These are phyloP conservation scores for Falco rusticolus DNA, from an alignment of 2,797 vertebrate species.

Conservation along the genomic window DNA sequence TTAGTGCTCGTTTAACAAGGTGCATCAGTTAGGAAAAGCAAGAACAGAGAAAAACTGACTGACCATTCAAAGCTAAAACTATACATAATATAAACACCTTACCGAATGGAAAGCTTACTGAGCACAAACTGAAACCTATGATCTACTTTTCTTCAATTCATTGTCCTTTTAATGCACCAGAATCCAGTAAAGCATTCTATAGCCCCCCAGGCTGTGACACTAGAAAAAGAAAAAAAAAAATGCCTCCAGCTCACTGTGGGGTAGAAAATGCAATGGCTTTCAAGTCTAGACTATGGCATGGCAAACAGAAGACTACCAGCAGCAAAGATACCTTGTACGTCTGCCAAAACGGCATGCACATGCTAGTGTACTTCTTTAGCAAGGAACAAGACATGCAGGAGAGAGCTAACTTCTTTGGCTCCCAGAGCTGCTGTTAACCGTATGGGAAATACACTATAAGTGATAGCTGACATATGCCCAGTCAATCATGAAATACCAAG, in stretches of 20 bases:
- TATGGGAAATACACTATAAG: background rate
- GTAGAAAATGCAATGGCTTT: background rate
- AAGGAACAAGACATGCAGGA: background rate
- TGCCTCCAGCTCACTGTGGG: background rate
- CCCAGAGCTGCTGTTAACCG: background rate
- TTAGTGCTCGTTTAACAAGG: background rate
- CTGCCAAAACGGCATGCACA: background rate
- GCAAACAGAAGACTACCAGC: background rate
- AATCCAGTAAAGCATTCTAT: background rate
- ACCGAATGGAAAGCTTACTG: background rate
- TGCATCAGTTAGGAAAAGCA: background rate
- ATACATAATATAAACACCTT: background rate
- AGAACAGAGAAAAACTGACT: background rate
- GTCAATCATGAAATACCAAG: background rate
- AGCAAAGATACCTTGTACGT: fast-evolving
- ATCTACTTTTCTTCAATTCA: background rate
- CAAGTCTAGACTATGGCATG: fast-evolving
- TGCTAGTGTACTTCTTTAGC: background rate
- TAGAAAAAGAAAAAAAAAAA: background rate
- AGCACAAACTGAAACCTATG: background rate
- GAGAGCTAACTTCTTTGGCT: background rate
- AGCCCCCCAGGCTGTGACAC: background rate
- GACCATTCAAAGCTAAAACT: background rate
- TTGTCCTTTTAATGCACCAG: background rate
- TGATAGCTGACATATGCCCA: background rate